These are phyloP conservation scores for Scophthalmus maximus DNA, from an alignment of 2,113 vertebrate species.

Conservation along the genomic window DNA sequence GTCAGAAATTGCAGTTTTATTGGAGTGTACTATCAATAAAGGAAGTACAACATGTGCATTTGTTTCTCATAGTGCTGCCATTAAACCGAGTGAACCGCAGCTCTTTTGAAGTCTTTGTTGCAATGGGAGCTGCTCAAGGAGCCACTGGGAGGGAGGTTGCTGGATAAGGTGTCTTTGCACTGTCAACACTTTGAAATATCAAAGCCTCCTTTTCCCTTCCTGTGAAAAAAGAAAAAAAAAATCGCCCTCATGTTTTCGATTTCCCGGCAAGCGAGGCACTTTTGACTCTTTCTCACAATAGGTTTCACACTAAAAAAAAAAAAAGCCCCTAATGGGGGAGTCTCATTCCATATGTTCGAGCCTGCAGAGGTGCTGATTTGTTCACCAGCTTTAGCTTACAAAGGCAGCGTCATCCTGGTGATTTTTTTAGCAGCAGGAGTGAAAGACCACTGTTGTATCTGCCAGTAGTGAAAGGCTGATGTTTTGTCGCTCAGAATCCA, in stretches of 20 bases:
- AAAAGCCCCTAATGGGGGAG: constrained; percentile 29
- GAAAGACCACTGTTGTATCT: constrained; percentile 6
- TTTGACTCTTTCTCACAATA: constrained; percentile 64
- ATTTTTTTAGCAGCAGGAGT: constrained; percentile 18
- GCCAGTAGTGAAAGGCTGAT: constrained; percentile 2
- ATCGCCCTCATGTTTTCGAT: constrained; percentile 69
- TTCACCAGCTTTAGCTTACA: constrained; percentile 33
- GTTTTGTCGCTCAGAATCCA: constrained; percentile 6
- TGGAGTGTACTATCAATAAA: constrained; percentile 8
- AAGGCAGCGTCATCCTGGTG: constrained; percentile 21
- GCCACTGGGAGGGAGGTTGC: constrained; percentile 53
- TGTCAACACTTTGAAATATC: constrained; percentile 73
- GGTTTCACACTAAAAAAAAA: constrained; percentile 36
- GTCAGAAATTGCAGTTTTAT: constrained; percentile 40
- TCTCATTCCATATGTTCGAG: constrained; percentile 30
- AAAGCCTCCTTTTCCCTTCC: constrained; percentile 59
- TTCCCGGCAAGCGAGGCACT: constrained; percentile 56
- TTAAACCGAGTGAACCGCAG: constrained; percentile 55
- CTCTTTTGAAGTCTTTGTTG: constrained; percentile 46
- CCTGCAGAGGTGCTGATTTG: constrained; percentile 57
- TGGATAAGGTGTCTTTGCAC: constrained; percentile 69
- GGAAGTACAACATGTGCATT: constrained; percentile 41
- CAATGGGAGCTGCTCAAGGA: constrained; percentile 57
- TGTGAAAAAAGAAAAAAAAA: constrained; percentile 10
- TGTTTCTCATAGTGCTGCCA: constrained; percentile 33